Evolutionary conservation across 2,888 invertebrate species (phyloP), one percentile per base, ranked within the genome.

Genomic region (Lycaena phlaeas): DNA sequence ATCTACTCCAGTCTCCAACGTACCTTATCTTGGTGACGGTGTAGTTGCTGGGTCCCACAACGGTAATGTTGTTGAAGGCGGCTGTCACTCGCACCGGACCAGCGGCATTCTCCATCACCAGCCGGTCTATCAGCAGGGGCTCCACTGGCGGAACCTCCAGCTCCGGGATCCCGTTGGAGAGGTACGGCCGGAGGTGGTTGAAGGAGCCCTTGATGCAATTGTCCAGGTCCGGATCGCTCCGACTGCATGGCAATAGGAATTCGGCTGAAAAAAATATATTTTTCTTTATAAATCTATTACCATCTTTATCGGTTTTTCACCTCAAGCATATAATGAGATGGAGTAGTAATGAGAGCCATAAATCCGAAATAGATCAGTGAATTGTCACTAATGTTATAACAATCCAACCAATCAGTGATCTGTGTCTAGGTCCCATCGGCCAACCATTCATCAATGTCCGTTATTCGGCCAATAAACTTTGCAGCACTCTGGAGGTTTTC

Each of bases 91-190:
- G 82, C 10, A 93, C 91, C 0, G 92, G 88, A 0, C 93, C 93
- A 6, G 90, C 90, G 0, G 90, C 89, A 63, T 94, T 93, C 64
- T 92, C 91, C 88, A 93, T 93, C 31, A 89, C 86, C 49, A 94
- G 79, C 43, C 88, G 86, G 31, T 90, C 89, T 42, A 93, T 90
- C 42, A 78, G 71, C 50, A 93, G 71, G 0, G 93, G 93, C 56
- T 93, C 93, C 51, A 93, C 89, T 1, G 92, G 87, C 0, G 92
- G 92, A 2, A 93, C 88, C 10, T 89, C 87, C 37, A 93, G 74
- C 51, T 93, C 93, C 0, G 88, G 77, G 6, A 93, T 86, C 36
- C 93, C 93, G 51, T 79, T 73, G 4, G 89, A 85, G 47, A 92
- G 75, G 64, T 91, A 92, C 2, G 92, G 90, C 45, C 89, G 85